phyloP scores from a whole-genome alignment of 2,797 vertebrate genomes.

The Pangasius krempfi region DNA sequence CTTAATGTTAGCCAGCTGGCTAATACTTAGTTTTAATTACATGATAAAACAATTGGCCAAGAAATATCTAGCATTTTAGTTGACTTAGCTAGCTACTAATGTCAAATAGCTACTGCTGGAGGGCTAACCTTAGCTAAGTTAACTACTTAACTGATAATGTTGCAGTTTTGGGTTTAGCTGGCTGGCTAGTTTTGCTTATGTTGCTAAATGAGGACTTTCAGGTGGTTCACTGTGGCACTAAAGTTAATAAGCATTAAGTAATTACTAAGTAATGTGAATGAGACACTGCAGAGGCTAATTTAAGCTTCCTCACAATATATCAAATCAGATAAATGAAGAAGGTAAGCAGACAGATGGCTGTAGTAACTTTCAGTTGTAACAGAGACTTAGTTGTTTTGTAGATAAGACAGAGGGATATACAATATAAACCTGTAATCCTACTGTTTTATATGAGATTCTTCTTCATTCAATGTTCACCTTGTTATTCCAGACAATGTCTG shows the following conservation, averaged over 20 bases:
- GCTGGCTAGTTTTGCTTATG: neutral
- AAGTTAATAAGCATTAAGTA: neutral
- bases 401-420: neutral
- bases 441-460: neutral
- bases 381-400: neutral
- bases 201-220: neutral
- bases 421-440: neutral
- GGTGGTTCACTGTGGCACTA: neutral
- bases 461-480: neutral
- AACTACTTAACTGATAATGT: neutral
- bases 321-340: too few species aligned
- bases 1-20: neutral
- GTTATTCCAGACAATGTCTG: neutral
- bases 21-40: too few species aligned
- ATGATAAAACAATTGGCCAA: too few species aligned
- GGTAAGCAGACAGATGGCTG: neutral
- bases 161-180: neutral
- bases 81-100: too few species aligned
- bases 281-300: neutral
- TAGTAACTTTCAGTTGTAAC: neutral
- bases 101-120: neutral
- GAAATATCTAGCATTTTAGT: too few species aligned
- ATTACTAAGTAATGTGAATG: neutral
- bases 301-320: neutral
- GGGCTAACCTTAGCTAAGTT: neutral